Evolutionary conservation across 2,888 invertebrate genomes (phyloP).

Genomic region (Chloromyia formosa): DNA sequence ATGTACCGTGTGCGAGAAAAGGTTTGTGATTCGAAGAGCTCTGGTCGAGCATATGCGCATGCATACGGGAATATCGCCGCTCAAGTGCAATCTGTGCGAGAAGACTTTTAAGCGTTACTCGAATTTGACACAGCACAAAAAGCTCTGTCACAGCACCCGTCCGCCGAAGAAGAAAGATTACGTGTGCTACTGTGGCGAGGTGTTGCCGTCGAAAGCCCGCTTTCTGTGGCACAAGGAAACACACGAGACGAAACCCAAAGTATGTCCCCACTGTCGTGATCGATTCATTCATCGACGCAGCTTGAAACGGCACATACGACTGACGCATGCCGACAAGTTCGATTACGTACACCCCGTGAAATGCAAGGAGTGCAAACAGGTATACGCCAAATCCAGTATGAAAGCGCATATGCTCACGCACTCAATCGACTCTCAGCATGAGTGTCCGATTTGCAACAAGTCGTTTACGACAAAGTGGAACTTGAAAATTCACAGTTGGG

Average conservation of each 20-base stretch:
- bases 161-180: constrained; percentile 77
- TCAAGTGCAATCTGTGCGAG: constrained; percentile 82
- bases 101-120: constrained; percentile 84
- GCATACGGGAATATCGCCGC: constrained; percentile 82
- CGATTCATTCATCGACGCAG: constrained; percentile 86
- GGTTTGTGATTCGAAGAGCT: constrained; percentile 84
- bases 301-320: constrained; percentile 82
- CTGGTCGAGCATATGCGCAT: constrained; percentile 82
- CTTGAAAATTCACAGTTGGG: constrained; percentile 88
- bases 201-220: constrained; percentile 84
- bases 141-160: constrained; percentile 78
- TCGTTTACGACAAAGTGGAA: constrained; percentile 91
- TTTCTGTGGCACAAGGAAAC: constrained; percentile 87
- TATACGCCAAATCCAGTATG: constrained; percentile 81
- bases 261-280: constrained; percentile 85
- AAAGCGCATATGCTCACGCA: constrained; percentile 84
- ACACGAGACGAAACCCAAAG: constrained; percentile 82
- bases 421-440: constrained; percentile 77
- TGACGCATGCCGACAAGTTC: constrained; percentile 81
- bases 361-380: constrained; percentile 75
- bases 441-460: constrained; percentile 85
- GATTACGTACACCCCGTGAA: constrained; percentile 72
- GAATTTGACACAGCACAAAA: constrained; percentile 85
- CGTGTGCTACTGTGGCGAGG: constrained; percentile 81
- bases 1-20: constrained; percentile 82